Base-by-base conservation (phyloP, 2,888 invertebrate genomes). In the Latrodectus elegans region DNA sequence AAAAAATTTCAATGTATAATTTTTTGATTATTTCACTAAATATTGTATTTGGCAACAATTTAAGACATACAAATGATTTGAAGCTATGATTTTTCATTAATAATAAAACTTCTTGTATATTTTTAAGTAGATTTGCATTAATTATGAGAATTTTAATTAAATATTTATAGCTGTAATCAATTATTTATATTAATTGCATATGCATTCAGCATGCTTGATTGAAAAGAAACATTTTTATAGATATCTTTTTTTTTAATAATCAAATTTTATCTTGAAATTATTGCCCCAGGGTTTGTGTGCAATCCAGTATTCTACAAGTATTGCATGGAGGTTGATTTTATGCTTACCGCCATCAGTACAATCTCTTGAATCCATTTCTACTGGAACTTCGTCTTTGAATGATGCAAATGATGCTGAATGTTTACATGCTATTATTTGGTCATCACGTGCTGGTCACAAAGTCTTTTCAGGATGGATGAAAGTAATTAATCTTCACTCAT, bases 291-390 rank as follows among this genome's bases (percentile, higher is more conserved):
- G 95, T 6, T 92, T 96, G 8, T 96, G 97, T 90, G 96, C 97
- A 0, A 95, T 97, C 84, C 97, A 98, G 91, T 98, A 97, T 93
- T 97, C 97, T 92, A 97, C 97, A 92, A 95, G 95, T 86, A 95
- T 96, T 81, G 95, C 95, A 89, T 97, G 96, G 96, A 94, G 95
- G 90, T 93, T 98, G 79, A 93, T 98, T 81, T 94, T 97, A 81
- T 95, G 96, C 90, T 93, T 98, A 92, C 98, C 98, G 0, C 98
- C 98, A 0, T 97, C 98, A 0, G 95, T 96, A 0, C 95, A 95
- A 0, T 97, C 96, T 91, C 95, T 98, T 72, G 89, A 90, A 70
- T 85, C 85, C 15, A 79, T 97, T 68, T 94, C 95, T 38, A 94
- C 95, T 22, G 95, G 95, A 8, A 93, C 94, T 82, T 94, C 94